Conservation (phyloP, 2,797 vertebrate genomes). For the Chaunax sp. region DNA sequence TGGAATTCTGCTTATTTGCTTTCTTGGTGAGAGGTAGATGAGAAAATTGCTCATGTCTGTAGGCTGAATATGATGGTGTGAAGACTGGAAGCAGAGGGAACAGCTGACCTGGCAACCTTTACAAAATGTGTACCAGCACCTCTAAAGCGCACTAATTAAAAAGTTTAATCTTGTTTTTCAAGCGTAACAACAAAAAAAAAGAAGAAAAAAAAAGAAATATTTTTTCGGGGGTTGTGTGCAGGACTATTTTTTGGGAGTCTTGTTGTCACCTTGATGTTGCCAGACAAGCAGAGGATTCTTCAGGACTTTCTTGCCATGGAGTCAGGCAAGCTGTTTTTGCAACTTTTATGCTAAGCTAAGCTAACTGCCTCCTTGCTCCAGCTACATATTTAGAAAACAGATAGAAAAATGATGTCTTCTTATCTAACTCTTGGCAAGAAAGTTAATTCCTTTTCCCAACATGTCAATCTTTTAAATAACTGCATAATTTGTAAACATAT, state of each 20-base stretch:
- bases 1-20: background rate
- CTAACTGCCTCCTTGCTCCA: background rate
- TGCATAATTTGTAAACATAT: background rate
- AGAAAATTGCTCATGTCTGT: background rate
- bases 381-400: background rate
- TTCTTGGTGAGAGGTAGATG: background rate
- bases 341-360: background rate
- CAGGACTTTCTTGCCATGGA: background rate
- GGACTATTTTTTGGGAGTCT: background rate
- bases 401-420: background rate
- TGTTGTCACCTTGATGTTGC: too few relatives aligned
- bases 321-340: background rate
- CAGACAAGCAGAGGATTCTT: too few relatives aligned
- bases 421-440: background rate
- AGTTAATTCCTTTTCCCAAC: background rate
- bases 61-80: background rate
- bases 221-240: too few relatives aligned
- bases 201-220: too few relatives aligned
- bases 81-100: background rate
- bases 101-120: background rate
- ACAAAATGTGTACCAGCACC: background rate
- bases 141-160: background rate
- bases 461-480: background rate
- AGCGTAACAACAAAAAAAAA: too few relatives aligned
- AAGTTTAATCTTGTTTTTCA: too few relatives aligned